These are phyloP conservation scores for Meloidogyne floridensis DNA, from an alignment of 1,140 invertebrate genomes.

Conservation along the genomic window DNA sequence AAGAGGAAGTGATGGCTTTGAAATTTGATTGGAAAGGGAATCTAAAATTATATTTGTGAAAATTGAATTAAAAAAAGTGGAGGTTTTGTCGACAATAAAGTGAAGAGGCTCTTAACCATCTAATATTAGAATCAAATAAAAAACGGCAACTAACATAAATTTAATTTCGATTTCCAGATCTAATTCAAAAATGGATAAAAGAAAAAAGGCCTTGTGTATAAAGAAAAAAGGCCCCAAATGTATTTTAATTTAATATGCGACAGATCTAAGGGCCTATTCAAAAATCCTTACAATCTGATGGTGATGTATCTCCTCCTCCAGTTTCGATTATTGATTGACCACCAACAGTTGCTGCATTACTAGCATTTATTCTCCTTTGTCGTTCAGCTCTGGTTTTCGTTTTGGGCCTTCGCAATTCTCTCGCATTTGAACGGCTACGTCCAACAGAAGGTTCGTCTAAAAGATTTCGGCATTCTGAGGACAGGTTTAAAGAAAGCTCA, in stretches of 20 bases:
- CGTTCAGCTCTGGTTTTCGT: not conserved
- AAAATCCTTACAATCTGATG: not conserved
- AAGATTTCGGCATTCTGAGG: slow-evolving; percentile 30
- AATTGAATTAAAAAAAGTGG: too few species aligned
- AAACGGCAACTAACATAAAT: too few species aligned
- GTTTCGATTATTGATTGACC: not conserved
- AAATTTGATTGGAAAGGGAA: not conserved
- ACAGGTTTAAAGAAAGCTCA: not conserved
- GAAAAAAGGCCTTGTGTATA: too few species aligned
- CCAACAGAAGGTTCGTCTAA: slow-evolving; percentile 17
- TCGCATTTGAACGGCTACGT: not conserved
- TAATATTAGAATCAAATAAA: too few species aligned
- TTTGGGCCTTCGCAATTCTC: not conserved
- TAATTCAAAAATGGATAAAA: too few species aligned
- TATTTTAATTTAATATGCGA: too few species aligned
- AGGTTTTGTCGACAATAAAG: too few species aligned
- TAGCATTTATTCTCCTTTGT: not conserved
- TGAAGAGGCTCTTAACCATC: too few species aligned
- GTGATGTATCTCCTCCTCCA: not conserved
- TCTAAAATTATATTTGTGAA: not conserved
- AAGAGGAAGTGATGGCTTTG: not conserved
- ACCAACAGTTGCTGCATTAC: not conserved
- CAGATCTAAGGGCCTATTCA: too few species aligned
- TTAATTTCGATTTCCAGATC: too few species aligned
- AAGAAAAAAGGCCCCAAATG: too few species aligned